These are phyloP conservation scores for Sylvicola cinctus DNA, from an alignment of 2,888 invertebrate species.

Conservation along the genomic window DNA sequence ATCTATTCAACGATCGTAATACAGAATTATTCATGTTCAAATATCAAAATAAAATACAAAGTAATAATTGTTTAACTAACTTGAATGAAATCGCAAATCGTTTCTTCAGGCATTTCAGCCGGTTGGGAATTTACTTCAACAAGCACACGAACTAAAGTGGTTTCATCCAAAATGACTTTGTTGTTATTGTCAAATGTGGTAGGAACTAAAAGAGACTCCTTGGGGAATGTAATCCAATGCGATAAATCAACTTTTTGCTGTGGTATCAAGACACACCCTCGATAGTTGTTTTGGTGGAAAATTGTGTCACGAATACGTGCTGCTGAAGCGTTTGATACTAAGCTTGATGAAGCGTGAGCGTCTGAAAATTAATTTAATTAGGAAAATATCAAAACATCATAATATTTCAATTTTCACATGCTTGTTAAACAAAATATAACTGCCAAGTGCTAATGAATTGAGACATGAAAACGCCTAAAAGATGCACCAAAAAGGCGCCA, in stretches of 20 bases:
- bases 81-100: not conserved
- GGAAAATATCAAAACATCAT: too few relatives aligned
- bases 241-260: conserved; percentile 26
- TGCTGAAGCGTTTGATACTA: not conserved
- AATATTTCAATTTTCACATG: too few relatives aligned
- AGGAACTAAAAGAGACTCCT: conserved; percentile 23
- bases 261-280: conserved; percentile 23
- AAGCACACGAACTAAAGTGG: conserved; percentile 2
- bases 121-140: conserved; percentile 5
- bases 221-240: conserved; percentile 30
- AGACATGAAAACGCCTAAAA: too few relatives aligned
- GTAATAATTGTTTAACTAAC: not conserved
- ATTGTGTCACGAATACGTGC: conserved; percentile 11
- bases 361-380: too few relatives aligned
- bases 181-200: conserved; percentile 13
- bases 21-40: not conserved
- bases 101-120: conserved; percentile 6
- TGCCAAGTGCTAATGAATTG: too few relatives aligned
- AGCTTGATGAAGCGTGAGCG: too few relatives aligned
- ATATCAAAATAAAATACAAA: too few relatives aligned
- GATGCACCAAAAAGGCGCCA: too few relatives aligned
- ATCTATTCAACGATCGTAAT: too few relatives aligned
- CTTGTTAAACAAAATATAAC: too few relatives aligned
- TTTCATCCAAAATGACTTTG: not conserved
- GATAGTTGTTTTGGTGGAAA: conserved; percentile 20